Base-by-base conservation (phyloP, 2,113 vertebrate species). In the Hymenochirus boettgeri region DNA sequence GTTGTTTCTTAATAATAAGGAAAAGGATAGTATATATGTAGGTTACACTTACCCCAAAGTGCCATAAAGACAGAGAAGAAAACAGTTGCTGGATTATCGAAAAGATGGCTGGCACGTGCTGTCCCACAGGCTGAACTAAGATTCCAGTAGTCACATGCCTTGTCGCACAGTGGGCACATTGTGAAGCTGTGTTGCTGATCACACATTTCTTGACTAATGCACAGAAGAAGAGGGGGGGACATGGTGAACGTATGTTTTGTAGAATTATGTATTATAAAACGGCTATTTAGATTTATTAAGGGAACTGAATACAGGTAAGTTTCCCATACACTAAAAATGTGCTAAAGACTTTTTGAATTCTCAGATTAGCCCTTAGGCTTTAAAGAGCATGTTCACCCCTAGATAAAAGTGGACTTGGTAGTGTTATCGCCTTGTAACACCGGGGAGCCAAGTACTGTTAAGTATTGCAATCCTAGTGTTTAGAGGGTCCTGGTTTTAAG, bases 41-140 rank as follows among this genome's bases (percentile, higher is more conserved):
- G 29, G 29, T 10, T 31, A 10, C 29, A 2, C 92, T 86, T 82
- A 98, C 96, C 96, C 96, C 96, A 99, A 46, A 99, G 84, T 70
- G 95, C 97, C 96, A 98, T 99, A 73, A 99, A 99, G 75, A 99
- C 80, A 65, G 95, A 92, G 58, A 98, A 99, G 82, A 99, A 91
- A 72, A 99, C 92, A 0, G 96, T 99, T 54, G 92, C 96, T 0
- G 96, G 96, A 77, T 98, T 99, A 82, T 99, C 96, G 60, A 99
- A 99, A 31, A 99, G 88, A 80, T 99, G 96, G 37, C 95, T 98
- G 2, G 96, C 96, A 15, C 82, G 85, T 18, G 95, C 94, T 0
- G 92, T 98, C 57, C 84, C 82, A 50, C 96, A 99, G 7, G 95
- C 96, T 0, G 89, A 90, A 81, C 92, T 98, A 71, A 99, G 91